Conservation (phyloP, 2,113 vertebrate species). For the Festucalex cinctus region DNA sequence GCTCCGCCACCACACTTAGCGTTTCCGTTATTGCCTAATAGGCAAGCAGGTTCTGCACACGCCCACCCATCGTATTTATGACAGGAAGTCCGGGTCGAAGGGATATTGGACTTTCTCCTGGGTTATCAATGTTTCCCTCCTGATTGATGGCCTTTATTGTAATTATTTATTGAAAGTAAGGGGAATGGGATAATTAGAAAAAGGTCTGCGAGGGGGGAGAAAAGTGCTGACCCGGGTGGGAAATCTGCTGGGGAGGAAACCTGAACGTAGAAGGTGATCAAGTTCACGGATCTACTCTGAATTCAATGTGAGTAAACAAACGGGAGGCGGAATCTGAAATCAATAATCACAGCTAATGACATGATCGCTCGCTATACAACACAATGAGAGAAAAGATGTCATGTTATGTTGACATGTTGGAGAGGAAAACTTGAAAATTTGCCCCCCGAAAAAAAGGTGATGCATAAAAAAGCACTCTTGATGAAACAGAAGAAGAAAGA, state of each 20-base stretch:
- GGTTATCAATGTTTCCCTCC: conserved; percentile 56
- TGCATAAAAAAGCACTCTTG: not conserved
- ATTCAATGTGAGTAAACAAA: conserved; percentile 62
- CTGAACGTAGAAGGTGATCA: conserved; percentile 64
- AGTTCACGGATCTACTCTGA: conserved; percentile 69
- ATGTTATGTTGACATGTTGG: not conserved
- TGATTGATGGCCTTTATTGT: conserved; percentile 72
- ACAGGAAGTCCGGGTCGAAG: conserved; percentile 38
- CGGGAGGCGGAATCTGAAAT: conserved; percentile 46
- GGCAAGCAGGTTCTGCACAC: not conserved
- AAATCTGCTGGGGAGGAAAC: conserved; percentile 65
- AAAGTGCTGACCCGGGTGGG: conserved; percentile 70
- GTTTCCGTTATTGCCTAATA: no score
- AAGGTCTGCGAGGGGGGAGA: conserved; percentile 55
- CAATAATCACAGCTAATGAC: conserved; percentile 71
- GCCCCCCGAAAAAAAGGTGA: not conserved
- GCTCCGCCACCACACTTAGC: no score
- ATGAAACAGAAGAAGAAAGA: not conserved
- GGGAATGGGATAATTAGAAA: conserved; percentile 68
- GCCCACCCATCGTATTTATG: conserved; percentile 49
- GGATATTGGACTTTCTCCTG: conserved; percentile 66
- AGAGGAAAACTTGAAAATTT: no score
- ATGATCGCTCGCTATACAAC: conserved; percentile 46
- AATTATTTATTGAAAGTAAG: conserved; percentile 75
- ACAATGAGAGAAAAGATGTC: not conserved